These are phyloP conservation scores for Yponomeuta sedellus DNA, from an alignment of 2,888 invertebrate species.

Conservation along the genomic window DNA sequence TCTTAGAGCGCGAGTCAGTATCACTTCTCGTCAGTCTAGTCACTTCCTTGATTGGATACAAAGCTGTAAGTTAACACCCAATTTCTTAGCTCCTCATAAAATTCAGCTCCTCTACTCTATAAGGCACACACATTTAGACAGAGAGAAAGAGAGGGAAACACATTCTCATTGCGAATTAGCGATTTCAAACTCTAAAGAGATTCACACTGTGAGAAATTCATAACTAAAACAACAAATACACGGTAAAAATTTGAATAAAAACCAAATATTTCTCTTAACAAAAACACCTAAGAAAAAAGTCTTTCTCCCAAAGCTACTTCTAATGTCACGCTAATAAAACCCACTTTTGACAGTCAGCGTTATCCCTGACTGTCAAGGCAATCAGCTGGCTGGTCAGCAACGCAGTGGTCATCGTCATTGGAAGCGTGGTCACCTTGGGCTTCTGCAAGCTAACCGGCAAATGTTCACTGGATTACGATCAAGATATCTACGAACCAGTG, in stretches of 20 bases:
- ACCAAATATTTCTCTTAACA: background rate
- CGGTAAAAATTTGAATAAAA: too few species aligned
- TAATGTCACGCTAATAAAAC: background rate
- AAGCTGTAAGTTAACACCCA: constrained; percentile 27
- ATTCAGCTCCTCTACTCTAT: too few species aligned
- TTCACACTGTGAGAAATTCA: too few species aligned
- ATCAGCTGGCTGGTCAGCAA: constrained; percentile 40
- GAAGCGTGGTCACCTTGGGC: constrained; percentile 31
- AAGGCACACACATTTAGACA: too few species aligned
- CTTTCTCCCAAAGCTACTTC: too few species aligned
- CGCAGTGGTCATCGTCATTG: constrained; percentile 30
- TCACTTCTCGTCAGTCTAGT: constrained; percentile 25
- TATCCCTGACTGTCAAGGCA: constrained; percentile 29
- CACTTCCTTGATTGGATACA: constrained; percentile 29
- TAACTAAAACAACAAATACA: too few species aligned
- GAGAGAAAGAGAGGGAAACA: too few species aligned
- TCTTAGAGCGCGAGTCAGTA: constrained; percentile 18
- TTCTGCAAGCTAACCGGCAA: constrained; percentile 38
- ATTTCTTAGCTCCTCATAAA: too few species aligned
- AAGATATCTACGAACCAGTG: constrained; percentile 29
- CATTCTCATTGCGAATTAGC: too few species aligned
- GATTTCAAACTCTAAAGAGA: too few species aligned
- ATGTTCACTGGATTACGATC: constrained; percentile 31
- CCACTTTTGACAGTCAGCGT: constrained; percentile 27
- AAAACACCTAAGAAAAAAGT: background rate